phyloP scores from a whole-genome alignment of 1,140 invertebrate genomes.

The Diprion similis region DNA sequence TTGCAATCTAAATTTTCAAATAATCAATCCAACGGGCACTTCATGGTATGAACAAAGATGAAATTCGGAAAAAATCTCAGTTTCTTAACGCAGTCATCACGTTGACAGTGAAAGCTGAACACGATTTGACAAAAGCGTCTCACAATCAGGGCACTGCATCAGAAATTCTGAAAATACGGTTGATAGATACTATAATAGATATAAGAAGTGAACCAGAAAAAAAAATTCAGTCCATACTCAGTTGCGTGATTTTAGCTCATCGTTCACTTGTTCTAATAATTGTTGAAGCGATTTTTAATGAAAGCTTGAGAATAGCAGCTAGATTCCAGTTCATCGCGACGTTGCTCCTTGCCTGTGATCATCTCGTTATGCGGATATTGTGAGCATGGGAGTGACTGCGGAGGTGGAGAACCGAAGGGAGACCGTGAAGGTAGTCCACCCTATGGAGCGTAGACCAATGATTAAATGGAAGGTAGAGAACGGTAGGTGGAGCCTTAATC shows the following conservation, averaged over 20 bases:
- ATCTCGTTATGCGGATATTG: conserved; percentile 50
- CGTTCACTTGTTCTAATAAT: background rate
- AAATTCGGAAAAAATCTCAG: too few species aligned
- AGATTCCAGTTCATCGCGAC: background rate
- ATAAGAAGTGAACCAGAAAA: too few species aligned
- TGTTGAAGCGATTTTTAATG: background rate
- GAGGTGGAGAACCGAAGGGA: conserved; percentile 14
- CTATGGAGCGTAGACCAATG: conserved; percentile 31
- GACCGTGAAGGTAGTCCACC: conserved; percentile 20
- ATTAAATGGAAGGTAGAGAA: conserved; percentile 41
- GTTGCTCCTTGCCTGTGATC: conserved; percentile 41
- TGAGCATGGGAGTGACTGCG: conserved; percentile 20
- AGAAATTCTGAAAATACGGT: too few species aligned
- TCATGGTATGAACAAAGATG: too few species aligned
- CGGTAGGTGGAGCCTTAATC: conserved; percentile 41
- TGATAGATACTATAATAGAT: too few species aligned
- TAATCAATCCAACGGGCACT: too few species aligned
- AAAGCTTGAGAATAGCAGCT: background rate
- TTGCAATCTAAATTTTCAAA: too few species aligned
- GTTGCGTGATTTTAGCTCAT: background rate
- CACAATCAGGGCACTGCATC: too few species aligned
- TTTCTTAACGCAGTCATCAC: too few species aligned
- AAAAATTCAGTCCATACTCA: too few species aligned
- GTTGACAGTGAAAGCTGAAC: too few species aligned
- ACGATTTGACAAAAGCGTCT: too few species aligned